Base-by-base conservation (phyloP, 1,140 invertebrate genomes). In the Varroa destructor region DNA sequence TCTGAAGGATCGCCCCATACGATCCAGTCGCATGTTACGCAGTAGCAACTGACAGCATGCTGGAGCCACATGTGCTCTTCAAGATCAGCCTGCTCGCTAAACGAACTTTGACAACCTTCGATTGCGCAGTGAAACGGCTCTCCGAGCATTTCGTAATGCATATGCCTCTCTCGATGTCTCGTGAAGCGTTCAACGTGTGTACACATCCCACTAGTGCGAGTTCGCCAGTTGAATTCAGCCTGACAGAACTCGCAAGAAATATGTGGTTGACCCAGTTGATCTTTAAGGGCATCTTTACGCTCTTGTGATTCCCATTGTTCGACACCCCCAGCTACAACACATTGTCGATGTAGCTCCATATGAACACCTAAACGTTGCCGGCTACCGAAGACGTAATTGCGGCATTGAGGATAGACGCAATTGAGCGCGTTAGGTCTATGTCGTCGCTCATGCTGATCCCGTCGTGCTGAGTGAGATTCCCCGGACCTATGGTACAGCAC, bases 21-120 rank as follows among this genome's bases (percentile, higher is more conserved):
- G 36, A 67, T 67, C 61, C 61, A 67, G 37, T 67, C 61, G 37
- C 61, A 67, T 12, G 61, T 67, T 10, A 46, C 40, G 61, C 61
- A 67, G 36, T 67, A 46, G 37, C 61, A 67, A 14, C 5, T 43
- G 4, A 40, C 61, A 40, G 61, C 61, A 40, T 67, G 61, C 14
- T 36, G 10, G 10, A 67, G 40, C 61, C 61, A 67, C 61, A 67
- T 67, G 61, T 67, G 61, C 37, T 67, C 61, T 37, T 67, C 61
- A 5, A 67, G 36, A 5, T 14, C 36, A 8, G 14, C 40, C 37
- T 67, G 61, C 14, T 40, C 40, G 3, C 12, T n/a, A 37, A 67
- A 67, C 37, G 40, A 43, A 43, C 12, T n/a, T 8, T 67, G 40
- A 8, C 61, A 67, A 46, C 61, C 37, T 12, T 46, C 40, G 14